Evolutionary conservation across 2,888 invertebrate species (phyloP).

Genomic region (Lissonota sp.): DNA sequence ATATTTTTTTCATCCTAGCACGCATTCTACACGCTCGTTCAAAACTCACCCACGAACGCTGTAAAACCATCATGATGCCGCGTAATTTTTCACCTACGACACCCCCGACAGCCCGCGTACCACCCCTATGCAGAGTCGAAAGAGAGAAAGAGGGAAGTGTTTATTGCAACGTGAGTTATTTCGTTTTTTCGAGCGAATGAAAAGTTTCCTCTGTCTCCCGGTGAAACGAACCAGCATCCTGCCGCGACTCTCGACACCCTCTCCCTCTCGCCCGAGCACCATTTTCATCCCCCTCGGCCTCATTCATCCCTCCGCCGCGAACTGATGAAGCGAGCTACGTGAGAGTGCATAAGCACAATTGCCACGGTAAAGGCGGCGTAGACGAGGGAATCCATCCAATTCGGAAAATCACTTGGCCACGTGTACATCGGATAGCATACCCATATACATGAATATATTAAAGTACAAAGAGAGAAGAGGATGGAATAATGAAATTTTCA

Average conservation of each 20-base stretch:
- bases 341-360: constrained; percentile 58
- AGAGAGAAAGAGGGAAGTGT: constrained; percentile 27
- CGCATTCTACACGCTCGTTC: not conserved
- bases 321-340: constrained; percentile 58
- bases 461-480: too few relatives aligned
- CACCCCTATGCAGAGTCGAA: constrained; percentile 22
- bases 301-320: not conserved
- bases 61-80: constrained; percentile 52
- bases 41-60: constrained; percentile 38
- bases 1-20: not conserved
- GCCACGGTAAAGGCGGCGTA: constrained; percentile 24
- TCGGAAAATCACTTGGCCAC: constrained; percentile 13
- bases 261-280: not conserved
- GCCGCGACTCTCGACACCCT: not conserved
- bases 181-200: constrained; percentile 44
- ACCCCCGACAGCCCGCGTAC: not conserved
- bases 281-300: not conserved
- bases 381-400: constrained; percentile 25
- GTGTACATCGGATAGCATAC: too few relatives aligned
- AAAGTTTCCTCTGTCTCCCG: constrained; percentile 48
- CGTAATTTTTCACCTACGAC: constrained; percentile 54
- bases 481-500: constrained; percentile 45
- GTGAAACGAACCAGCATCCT: not conserved
- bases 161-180: constrained; percentile 62
- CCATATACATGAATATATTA: too few relatives aligned